Base-by-base conservation (phyloP, 2,113 vertebrate genomes). In the Dromiciops gliroides region DNA sequence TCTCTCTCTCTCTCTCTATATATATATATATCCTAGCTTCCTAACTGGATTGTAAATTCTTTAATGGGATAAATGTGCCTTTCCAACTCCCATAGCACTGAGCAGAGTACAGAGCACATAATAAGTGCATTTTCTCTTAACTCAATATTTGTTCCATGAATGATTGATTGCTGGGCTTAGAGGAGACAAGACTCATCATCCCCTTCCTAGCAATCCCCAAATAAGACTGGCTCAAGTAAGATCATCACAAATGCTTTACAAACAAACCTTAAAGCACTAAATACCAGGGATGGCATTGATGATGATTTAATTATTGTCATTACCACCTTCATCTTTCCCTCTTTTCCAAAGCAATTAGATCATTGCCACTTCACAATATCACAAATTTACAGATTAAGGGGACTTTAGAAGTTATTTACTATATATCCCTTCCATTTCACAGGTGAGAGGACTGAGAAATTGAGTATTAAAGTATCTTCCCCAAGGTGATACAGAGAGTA, bases 251-350 rank as follows among this genome's bases (percentile, higher is more conserved):
- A 83, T 83, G 19, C 16, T 44, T 83, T 83, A 22, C 19, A 23
- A 83, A 83, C 67, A 44, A 44, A 44, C 67, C 37, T 75, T 7
- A n/a, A 83, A 44, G 67, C 23, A 83, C 44, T 83, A 44, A n/a
- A 83, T 44, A 8, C n/a, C 16, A 44, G 16, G 2, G 67, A 83
- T 44, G 67, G 23, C 44, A 19, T 44, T 83, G 2, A 44, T 44
- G 67, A 83, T 44, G 60, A 75, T 75, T n/a, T 75, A 75, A 75
- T 44, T 90, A 50, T 92, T 95, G 16, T 22, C 92, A 89, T 91
- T 44, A 91, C 53, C 8, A 22, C 1, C 11, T 49, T 25, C 14
- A 31, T 60, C 51, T 95, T 96, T 53, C 50, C 28, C 7, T 37
- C 0, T 75, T 48, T 26, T 90, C 23, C 0, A 1, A 96, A 96